Evolutionary conservation across 2,113 vertebrate genomes (phyloP), one percentile per base, ranked within the genome.

Genomic region (Takifugu bimaculatus): DNA sequence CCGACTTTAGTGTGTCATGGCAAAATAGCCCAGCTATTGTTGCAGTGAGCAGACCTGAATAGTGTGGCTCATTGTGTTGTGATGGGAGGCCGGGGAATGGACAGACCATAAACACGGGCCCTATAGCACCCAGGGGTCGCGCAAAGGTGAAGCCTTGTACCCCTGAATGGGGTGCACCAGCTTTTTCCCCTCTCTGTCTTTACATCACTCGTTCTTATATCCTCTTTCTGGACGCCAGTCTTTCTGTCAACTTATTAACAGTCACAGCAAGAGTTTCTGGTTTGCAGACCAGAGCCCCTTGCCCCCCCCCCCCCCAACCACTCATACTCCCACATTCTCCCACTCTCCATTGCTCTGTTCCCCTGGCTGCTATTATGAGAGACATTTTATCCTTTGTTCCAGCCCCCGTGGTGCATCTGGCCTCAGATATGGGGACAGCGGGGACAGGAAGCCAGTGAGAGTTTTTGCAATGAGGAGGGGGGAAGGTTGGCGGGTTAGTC

Each of bases 341-440:
- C 58, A 54, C 80, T 76, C 75, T 71, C 82, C 74, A 73, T 80
- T 64, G 60, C 78, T 80, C 78, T 26, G 43, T 84, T 81, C 85
- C 79, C 79, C 70, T 74, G 82, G 79, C 80, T 87, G 81, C 85
- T 90, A 90, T 90, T 89, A 90, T 89, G 84, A 85, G 83, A 83
- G 89, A 87, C 87, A 90, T 87, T 88, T 84, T 88, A 77, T 88
- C 89, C 87, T 91, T 89, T 90, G 90, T 90, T 89, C 88, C 86
- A 87, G 80, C 74, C 81, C 82, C 83, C 81, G 86, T 84, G 85
- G 86, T 84, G 88, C 88, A 91, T 90, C 88, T 91, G 90, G 89
- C 80, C 85, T 86, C 81, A 84, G 87, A 91, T 90, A 89, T 77
- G 78, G 79, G 68, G 76, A 89, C 68, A 71, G 78, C 77, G 4